Conservation (phyloP, 1,140 invertebrate genomes). For the Calephelis virginiensis region DNA sequence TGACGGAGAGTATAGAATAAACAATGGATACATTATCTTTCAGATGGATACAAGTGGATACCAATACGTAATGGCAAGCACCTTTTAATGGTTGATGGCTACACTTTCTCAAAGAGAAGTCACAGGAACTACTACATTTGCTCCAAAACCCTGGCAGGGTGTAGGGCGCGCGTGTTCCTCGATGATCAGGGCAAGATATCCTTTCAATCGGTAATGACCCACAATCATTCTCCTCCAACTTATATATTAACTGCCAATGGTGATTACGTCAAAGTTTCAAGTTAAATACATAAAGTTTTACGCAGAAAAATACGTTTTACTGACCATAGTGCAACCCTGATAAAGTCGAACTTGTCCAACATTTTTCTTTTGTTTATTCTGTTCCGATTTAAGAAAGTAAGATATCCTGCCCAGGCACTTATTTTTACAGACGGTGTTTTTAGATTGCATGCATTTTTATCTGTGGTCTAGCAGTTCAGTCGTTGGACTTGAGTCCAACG, state of each 20-base stretch:
- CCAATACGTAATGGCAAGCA: constrained; percentile 3
- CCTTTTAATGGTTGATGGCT: background rate
- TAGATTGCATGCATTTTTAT: too few relatives aligned
- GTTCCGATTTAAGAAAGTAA: too few relatives aligned
- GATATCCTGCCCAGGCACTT: too few relatives aligned
- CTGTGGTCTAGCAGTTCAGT: too few relatives aligned
- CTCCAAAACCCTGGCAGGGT: background rate
- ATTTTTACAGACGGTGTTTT: too few relatives aligned
- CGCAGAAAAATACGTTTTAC: too few relatives aligned
- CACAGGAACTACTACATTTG: constrained; percentile 7
- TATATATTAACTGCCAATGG: constrained; percentile 29
- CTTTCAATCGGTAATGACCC: constrained; percentile 11
- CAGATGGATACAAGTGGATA: constrained; percentile 2
- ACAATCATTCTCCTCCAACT: constrained; percentile 33
- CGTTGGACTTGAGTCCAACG: too few relatives aligned
- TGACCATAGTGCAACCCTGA: too few relatives aligned
- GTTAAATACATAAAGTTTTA: background rate
- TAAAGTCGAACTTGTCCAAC: too few relatives aligned
- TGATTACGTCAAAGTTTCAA: constrained; percentile 33
- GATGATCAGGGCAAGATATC: constrained; percentile 9
- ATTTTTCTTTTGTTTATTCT: too few relatives aligned
- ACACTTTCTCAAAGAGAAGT: constrained; percentile 3
- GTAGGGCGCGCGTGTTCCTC: background rate
- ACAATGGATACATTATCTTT: background rate
- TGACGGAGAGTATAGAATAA: background rate